Conservation (phyloP, 2,113 vertebrate genomes). For the Saccopteryx bilineata region DNA sequence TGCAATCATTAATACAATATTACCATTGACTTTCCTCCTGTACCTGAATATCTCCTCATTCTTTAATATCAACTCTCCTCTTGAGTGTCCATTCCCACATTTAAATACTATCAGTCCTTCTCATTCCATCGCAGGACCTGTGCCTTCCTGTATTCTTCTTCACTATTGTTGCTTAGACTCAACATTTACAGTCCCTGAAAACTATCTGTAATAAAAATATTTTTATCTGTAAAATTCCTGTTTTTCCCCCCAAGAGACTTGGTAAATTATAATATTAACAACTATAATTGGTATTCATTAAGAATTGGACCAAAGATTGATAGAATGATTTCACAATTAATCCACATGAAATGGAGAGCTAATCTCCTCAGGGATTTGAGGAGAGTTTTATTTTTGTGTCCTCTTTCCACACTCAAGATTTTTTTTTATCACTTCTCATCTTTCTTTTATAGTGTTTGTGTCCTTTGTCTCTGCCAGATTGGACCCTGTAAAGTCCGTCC, state of each 20-base stretch:
- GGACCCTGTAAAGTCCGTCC: not conserved
- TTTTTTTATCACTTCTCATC: not conserved
- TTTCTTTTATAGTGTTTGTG: not conserved
- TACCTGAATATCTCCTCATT: not conserved
- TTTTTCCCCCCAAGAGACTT: not conserved
- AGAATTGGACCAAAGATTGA: not conserved
- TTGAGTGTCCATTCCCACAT: not conserved
- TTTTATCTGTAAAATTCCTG: not conserved
- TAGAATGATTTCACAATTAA: conserved; percentile 7
- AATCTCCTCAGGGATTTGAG: not conserved
- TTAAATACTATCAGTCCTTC: not conserved
- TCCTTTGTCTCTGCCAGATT: conserved; percentile 6
- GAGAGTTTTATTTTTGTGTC: not conserved
- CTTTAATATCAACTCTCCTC: not conserved
- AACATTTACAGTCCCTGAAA: not conserved
- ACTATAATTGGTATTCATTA: not conserved
- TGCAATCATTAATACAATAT: not conserved
- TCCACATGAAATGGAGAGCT: not conserved
- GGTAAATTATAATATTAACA: not conserved
- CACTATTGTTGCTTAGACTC: not conserved
- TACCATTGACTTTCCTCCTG: not conserved
- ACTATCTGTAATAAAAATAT: not conserved
- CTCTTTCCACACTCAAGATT: not conserved
- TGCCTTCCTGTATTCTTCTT: not conserved
- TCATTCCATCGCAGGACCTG: too few relatives aligned